Conservation (phyloP, 2,888 invertebrate species). For the Alloscopus bannaensis region DNA sequence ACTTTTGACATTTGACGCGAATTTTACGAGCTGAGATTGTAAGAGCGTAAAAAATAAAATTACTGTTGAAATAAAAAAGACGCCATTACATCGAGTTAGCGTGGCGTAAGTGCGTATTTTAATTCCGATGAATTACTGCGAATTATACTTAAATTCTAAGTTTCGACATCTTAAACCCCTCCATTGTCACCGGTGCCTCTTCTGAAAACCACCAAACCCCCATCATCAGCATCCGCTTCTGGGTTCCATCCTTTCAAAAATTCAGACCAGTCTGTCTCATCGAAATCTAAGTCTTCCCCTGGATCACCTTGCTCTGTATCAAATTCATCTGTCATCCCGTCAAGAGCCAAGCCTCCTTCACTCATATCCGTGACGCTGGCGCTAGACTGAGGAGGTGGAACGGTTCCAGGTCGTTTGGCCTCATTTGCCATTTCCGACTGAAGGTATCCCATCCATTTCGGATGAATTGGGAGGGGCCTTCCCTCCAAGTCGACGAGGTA, state of each 20-base stretch:
- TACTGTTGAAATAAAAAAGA: not conserved
- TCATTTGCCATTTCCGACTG: not conserved
- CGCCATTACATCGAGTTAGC: not conserved
- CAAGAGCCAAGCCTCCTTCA: too few relatives aligned
- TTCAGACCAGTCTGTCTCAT: not conserved
- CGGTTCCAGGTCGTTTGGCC: too few relatives aligned
- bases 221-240: too few relatives aligned
- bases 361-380: too few relatives aligned
- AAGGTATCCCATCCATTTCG: not conserved
- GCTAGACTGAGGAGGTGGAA: too few relatives aligned
- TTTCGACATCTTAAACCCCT: not conserved
- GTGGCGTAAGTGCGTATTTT: not conserved
- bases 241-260: not conserved
- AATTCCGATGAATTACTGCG: not conserved
- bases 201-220: too few relatives aligned
- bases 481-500: constrained; percentile 9
- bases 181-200: too few relatives aligned
- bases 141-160: not conserved
- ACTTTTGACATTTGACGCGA: too few relatives aligned
- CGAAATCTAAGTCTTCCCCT: not conserved
- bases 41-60: not conserved
- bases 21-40: too few relatives aligned
- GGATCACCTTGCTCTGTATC: too few relatives aligned
- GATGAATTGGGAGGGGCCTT: constrained; percentile 12
- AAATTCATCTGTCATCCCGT: too few relatives aligned